Evolutionary conservation across 1,140 invertebrate species (phyloP).

Genomic region (Brachionus sp.): DNA sequence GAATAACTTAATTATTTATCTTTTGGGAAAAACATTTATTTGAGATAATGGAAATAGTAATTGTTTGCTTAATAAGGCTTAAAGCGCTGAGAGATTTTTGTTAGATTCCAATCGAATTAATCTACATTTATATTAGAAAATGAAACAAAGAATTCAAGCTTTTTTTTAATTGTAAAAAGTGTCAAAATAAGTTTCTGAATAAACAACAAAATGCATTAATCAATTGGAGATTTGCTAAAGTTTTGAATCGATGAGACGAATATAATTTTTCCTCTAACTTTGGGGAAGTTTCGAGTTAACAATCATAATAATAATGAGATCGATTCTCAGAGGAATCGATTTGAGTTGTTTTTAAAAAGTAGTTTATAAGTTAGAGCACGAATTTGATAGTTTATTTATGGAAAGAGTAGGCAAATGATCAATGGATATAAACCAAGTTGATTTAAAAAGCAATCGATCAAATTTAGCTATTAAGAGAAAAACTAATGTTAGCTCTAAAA

Average conservation of each 20-base stretch:
- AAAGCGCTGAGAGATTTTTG: not conserved
- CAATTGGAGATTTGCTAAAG: too few relatives aligned
- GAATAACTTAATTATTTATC: not conserved
- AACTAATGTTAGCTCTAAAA: not conserved
- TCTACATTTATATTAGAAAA: not conserved
- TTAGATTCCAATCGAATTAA: not conserved
- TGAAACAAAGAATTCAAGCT: not conserved
- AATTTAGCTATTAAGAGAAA: not conserved
- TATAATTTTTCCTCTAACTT: not conserved
- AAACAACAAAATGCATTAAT: too few relatives aligned
- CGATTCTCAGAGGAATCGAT: not conserved
- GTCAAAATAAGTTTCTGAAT: too few relatives aligned
- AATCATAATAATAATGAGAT: not conserved
- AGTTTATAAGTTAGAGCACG: not conserved
- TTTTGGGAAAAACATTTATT: not conserved
- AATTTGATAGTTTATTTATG: not conserved
- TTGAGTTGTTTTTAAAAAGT: not conserved
- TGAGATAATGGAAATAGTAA: not conserved
- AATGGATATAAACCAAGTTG: not conserved
- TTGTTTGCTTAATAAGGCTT: not conserved
- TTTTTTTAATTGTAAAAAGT: too few relatives aligned
- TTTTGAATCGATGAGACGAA: not conserved
- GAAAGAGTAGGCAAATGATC: not conserved
- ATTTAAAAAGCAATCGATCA: constrained; percentile 3
- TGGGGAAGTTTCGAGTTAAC: not conserved